A percentile compares a stretch with the other conserved stretches of the same genome.
phyloP scores from a whole-genome alignment of 2,888 invertebrate genomes.

The Luperina nickerlii region DNA sequence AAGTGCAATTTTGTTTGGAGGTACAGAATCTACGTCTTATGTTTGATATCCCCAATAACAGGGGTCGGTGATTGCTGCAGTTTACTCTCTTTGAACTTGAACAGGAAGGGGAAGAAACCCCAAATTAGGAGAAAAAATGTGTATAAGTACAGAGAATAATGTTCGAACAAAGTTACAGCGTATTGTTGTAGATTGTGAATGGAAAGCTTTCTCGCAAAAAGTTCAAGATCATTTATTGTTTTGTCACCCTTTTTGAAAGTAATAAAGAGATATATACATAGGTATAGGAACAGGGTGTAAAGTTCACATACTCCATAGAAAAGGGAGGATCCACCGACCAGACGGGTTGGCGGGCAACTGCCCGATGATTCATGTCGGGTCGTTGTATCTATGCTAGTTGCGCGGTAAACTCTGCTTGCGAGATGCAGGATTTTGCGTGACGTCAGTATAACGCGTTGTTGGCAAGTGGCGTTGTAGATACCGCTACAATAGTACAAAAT shows the following conservation, averaged over 20 bases:
- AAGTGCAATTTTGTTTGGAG: conserved; percentile 32
- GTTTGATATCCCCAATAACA: conserved; percentile 23
- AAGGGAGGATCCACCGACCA: too few relatives aligned
- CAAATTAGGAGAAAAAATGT: conserved; percentile 33
- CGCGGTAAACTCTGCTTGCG: too few relatives aligned
- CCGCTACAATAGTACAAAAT: too few relatives aligned
- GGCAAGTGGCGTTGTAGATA: too few relatives aligned
- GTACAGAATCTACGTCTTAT: conserved; percentile 12
- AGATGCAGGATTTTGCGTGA: too few relatives aligned
- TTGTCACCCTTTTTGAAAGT: background rate
- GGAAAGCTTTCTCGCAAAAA: background rate
- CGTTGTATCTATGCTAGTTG: too few relatives aligned
- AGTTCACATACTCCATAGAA: too few relatives aligned
- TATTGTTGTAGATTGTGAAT: conserved; percentile 12
- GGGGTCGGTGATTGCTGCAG: conserved; percentile 51
- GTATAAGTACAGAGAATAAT: conserved; percentile 13
- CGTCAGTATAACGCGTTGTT: too few relatives aligned
- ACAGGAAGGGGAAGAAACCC: conserved; percentile 41
- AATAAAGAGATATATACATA: background rate
- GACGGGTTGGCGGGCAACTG: too few relatives aligned
- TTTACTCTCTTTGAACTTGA: conserved; percentile 47
- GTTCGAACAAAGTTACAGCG: conserved; percentile 23
- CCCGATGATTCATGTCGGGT: too few relatives aligned
- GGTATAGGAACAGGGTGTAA: too few relatives aligned
- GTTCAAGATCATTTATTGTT: background rate